Percentiles rank a stretch among this genome's conserved stretches.
phyloP scores from a whole-genome alignment of 2,797 vertebrate genomes.

The Helarctos malayanus region DNA sequence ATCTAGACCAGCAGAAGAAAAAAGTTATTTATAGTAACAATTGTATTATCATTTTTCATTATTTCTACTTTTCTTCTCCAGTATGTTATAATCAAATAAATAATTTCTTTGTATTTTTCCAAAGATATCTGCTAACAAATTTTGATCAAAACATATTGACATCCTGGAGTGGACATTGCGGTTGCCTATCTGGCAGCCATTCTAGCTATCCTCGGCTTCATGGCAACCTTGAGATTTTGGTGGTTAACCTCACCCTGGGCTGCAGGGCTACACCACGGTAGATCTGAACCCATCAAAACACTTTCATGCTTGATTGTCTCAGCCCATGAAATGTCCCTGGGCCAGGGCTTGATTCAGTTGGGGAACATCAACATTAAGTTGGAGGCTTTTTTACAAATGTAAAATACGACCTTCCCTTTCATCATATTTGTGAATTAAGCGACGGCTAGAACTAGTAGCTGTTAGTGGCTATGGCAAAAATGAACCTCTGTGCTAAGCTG shows the following conservation, averaged over 20 bases:
- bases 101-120: neutral
- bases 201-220: neutral
- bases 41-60: neutral
- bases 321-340: neutral
- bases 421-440: neutral
- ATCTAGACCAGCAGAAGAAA: neutral
- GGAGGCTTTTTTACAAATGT: neutral
- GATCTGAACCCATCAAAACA: neutral
- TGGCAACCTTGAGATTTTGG: neutral
- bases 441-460: neutral
- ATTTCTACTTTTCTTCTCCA: neutral
- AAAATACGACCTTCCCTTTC: neutral
- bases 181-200: neutral
- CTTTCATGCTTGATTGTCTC: neutral
- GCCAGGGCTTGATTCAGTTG: neutral
- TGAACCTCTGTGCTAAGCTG: neutral
- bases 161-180: neutral
- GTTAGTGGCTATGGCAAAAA: neutral
- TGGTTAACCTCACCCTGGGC: neutral
- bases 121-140: neutral
- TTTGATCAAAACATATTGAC: neutral
- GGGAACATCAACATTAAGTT: neutral
- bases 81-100: neutral
- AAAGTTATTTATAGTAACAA: neutral
- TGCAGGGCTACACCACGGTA: neutral